Evolutionary conservation across 2,888 invertebrate genomes (phyloP), one percentile per base, ranked within the genome.

Genomic region (Ptychoptera albimana): DNA sequence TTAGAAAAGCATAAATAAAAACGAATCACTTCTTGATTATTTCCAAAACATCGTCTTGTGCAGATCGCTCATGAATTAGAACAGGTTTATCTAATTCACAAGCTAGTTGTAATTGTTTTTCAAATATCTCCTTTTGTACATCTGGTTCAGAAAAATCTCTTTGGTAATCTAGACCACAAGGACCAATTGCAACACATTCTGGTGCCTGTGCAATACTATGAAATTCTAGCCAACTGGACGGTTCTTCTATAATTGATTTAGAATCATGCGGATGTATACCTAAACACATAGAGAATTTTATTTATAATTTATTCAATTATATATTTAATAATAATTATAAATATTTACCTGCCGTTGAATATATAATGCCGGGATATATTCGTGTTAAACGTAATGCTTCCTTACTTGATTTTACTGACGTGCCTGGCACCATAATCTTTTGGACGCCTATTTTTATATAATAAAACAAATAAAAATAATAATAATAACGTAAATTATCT

Each of bases 91-190:
- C 75, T 39, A 93, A 68, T 55, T 82, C 79, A 57, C 86, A 84
- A 40, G 93, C 93, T 58, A 94, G 71, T 63, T 84, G 55, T 55
- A 86, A 79, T 74, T 87, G 87, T 64, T 87, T 82, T 58, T 82
- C 81, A 61, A 93, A 92, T 40, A 88, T 91, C 49, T 79, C 73
- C 51, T 82, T 72, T 67, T 94, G 94, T 52, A 82, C 79, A 48
- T 79, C 79, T 6, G 85, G 89, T 57, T 91, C 87, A 8, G 92
- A 92, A 68, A 92, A 93, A 64, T 92, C 89, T 58, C 91, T 79
- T 63, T 85, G 89, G 64, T 87, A 93, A 70, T 94, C 93, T 51
- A 94, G 73, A 32, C 93, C 93, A 63, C 93, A 93, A 63, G 92
- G 92, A 14, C 93, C 93, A 36, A 93, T 75, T 2, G 92, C 92